Base-by-base conservation (phyloP, 2,888 invertebrate species). In the Unio delphinus region DNA sequence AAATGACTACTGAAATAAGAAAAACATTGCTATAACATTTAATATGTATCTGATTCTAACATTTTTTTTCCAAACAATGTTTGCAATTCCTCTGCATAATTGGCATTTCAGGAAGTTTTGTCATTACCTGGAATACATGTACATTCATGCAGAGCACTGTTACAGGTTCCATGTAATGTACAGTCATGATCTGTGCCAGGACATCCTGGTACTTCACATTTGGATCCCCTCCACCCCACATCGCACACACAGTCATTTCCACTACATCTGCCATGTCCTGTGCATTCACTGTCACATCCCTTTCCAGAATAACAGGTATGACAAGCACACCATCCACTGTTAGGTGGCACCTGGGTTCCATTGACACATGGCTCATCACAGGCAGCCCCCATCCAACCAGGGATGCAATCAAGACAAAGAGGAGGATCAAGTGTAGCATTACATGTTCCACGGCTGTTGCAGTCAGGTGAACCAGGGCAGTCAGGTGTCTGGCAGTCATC, bases 381-480 rank as follows among this genome's bases (percentile, higher is more conserved):
- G 5, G 79, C 81, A 17, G 72, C 62, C 20, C 83, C 83, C 80
- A 84, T 82, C 79, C 80, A 84, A 8, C 82, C 82, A 6, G 73
- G 34, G 0, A 26, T 56, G 65, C 83, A 81, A 68, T 81, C 68
- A 61, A 78, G 56, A 74, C 82, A 83, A 55, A 45, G 56, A n/a
- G 85, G 85, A 20, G 80, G 75, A 20, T 79, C 73, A 17, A 70
- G 68, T 11, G 70, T 70, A 18, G 30, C 59, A 61, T 79, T 75
- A 70, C 85, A 85, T 0, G 30, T 67, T 15, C 85, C 85, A 30
- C 80, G 69, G 15, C 63, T 70, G 60, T 76, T 82, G 70, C 85
- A 85, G 74, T 85, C 79, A 0, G 85, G 85, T 34, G 64, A 65
- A 20, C 84, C 85, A 18, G 85, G 83, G 65, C 85, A 85, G 74